A percentile compares a stretch with the other conserved stretches of the same genome.
Conservation (phyloP, 2,113 vertebrate species). For the Notiomystis cincta region DNA sequence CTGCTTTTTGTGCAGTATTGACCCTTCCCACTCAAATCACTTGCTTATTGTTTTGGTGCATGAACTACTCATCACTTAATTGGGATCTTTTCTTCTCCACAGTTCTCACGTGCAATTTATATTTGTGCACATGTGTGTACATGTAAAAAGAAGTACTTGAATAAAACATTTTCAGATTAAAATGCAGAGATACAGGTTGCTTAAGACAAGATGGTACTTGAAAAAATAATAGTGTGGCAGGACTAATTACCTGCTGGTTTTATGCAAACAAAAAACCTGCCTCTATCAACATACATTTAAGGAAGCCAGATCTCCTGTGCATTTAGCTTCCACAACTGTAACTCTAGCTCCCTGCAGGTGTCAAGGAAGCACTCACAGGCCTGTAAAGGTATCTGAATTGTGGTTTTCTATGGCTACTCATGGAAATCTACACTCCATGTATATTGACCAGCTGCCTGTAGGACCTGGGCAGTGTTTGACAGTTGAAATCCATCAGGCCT, state of each 20-base stretch:
- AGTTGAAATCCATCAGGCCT: neutral
- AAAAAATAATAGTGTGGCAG: neutral
- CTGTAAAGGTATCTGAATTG: neutral
- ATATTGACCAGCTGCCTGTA: neutral
- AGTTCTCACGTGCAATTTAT: neutral
- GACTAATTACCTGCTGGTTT: neutral
- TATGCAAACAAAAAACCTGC: neutral
- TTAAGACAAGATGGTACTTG: neutral
- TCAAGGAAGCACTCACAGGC: neutral
- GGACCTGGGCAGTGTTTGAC: neutral
- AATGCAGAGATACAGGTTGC: neutral
- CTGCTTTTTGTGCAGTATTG: neutral
- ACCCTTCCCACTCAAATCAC: neutral
- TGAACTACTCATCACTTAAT: neutral
- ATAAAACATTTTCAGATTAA: neutral
- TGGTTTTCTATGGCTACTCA: neutral
- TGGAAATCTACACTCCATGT: too few species aligned
- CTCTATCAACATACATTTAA: neutral
- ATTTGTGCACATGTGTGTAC: neutral
- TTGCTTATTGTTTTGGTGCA: neutral
- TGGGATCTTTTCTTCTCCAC: neutral
- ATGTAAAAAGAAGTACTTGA: neutral
- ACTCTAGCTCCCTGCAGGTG: neutral
- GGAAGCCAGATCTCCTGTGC: neutral
- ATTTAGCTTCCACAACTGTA: neutral